phyloP scores from a whole-genome alignment of 2,888 invertebrate genomes.

The Calameuta pallipes region DNA sequence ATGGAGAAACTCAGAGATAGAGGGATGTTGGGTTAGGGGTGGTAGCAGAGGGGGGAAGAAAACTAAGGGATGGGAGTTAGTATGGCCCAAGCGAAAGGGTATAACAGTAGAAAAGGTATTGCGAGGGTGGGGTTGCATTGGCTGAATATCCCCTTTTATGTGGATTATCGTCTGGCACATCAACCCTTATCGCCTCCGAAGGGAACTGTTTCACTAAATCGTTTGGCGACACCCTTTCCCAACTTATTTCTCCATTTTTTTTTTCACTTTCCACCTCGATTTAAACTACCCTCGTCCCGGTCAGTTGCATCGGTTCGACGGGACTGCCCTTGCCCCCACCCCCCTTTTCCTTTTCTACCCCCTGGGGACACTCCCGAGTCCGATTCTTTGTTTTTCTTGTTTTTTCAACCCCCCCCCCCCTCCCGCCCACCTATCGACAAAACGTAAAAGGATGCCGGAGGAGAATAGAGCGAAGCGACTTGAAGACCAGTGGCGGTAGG shows the following conservation, averaged over 20 bases:
- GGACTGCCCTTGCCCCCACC: conserved; percentile 13
- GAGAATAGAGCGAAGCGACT: neutral
- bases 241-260: conserved; percentile 32
- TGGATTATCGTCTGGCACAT: conserved; percentile 33
- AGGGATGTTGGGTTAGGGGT: conserved; percentile 1
- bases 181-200: conserved; percentile 55
- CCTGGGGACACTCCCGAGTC: neutral
- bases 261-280: conserved; percentile 43
- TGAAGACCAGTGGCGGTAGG: neutral
- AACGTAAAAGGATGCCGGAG: neutral
- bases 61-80: conserved; percentile 11
- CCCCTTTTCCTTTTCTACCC: conserved; percentile 27
- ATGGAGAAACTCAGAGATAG: conserved; percentile 14
- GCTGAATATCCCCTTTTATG: conserved; percentile 12
- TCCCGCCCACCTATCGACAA: neutral
- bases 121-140: conserved; percentile 17
- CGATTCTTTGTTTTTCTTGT: neutral
- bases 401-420: neutral
- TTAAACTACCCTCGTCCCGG: conserved; percentile 40
- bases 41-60: conserved; percentile 12
- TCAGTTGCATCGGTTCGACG: neutral
- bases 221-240: conserved; percentile 51
- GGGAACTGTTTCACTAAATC: conserved; percentile 60
- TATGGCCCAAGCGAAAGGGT: conserved; percentile 14
- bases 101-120: conserved; percentile 27